A percentile compares a stretch with the other conserved stretches of the same genome.
phyloP scores from a whole-genome alignment of 1,140 invertebrate genomes.

The Euura saliciscinereae region DNA sequence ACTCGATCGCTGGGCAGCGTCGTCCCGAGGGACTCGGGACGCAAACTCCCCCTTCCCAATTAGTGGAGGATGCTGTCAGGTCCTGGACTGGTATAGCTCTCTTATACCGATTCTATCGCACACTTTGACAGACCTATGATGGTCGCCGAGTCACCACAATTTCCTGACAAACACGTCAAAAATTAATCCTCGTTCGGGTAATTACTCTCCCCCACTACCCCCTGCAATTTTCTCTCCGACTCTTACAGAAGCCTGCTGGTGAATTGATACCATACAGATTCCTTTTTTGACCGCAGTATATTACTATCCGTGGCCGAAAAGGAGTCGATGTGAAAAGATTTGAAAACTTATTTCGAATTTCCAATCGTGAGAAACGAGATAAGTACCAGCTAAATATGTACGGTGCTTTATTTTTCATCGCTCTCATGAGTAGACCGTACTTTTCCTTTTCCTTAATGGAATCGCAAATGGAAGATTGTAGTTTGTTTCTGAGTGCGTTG shows the following conservation, averaged over 20 bases:
- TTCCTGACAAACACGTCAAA: conserved; percentile 1
- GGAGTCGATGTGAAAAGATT: no score
- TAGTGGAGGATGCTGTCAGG: not conserved
- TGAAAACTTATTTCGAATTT: not conserved
- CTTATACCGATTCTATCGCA: not conserved
- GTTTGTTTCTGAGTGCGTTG: conserved; percentile 1
- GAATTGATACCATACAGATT: not conserved
- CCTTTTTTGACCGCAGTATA: not conserved
- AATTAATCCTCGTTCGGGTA: not conserved
- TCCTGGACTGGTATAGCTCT: not conserved
- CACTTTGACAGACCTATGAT: not conserved
- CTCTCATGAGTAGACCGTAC: no score
- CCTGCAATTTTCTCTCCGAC: not conserved
- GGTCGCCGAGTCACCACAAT: not conserved
- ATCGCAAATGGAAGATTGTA: conserved; percentile 1
- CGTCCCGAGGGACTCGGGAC: not conserved
- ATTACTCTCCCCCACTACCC: not conserved
- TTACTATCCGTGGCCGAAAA: not conserved
- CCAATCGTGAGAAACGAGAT: not conserved
- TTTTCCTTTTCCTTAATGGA: not conserved
- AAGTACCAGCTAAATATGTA: not conserved
- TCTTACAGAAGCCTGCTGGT: not conserved
- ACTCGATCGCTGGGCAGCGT: not conserved
- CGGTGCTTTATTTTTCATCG: not conserved
- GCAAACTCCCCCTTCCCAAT: not conserved